These are phyloP conservation scores for Rhimphoctona megacephalus DNA, from an alignment of 2,888 invertebrate species.

Conservation along the genomic window DNA sequence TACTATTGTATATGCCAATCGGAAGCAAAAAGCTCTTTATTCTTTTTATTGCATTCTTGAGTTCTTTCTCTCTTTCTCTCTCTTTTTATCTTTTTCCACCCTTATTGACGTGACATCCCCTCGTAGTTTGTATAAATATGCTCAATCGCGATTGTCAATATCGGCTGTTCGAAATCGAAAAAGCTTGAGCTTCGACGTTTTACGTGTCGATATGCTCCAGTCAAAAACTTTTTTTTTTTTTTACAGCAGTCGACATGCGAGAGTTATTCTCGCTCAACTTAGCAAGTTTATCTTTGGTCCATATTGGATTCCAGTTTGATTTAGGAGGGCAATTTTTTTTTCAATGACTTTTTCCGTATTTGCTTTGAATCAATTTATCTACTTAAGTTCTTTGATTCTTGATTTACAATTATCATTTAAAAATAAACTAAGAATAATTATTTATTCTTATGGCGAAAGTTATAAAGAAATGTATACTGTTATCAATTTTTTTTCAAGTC, in stretches of 20 bases:
- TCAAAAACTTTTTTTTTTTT: background rate
- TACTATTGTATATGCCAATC: slow-evolving; percentile 14
- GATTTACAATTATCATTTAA: no score
- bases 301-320: background rate
- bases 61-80: background rate
- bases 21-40: slow-evolving; percentile 13
- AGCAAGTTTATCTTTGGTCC: background rate
- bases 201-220: background rate
- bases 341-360: background rate
- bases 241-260: no score
- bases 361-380: background rate
- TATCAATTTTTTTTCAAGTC: no score
- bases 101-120: slow-evolving; percentile 9
- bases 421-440: no score
- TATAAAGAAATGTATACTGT: no score
- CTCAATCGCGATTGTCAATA: slow-evolving; percentile 8
- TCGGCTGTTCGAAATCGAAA: slow-evolving; percentile 10
- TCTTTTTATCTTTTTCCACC: slow-evolving; percentile 21
- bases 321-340: background rate
- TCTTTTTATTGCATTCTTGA: slow-evolving; percentile 7
- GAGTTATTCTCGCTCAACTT: no score
- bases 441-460: no score
- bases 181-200: background rate
- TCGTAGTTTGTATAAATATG: background rate
- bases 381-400: no score